Base-by-base conservation (phyloP, 2,113 vertebrate species). In the Cygnus buccinator region DNA sequence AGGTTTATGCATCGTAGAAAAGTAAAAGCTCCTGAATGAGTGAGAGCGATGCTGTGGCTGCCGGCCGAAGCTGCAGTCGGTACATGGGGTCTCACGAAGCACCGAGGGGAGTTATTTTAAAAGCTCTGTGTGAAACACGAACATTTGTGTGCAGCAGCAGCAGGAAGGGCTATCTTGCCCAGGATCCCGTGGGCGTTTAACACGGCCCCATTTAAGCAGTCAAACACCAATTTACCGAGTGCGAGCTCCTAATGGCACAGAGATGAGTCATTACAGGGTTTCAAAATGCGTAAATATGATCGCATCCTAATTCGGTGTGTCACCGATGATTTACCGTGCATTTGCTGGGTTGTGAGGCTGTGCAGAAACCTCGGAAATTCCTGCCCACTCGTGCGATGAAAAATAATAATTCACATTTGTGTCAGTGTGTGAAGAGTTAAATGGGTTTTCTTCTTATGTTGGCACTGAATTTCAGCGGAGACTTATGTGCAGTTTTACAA, bases 251-350 rank as follows among this genome's bases (percentile, higher is more conserved):
- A 82, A 76, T 68, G 87, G 98, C 97, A 89, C 90, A 94, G 74
- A 81, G 96, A 92, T 98, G 98, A 99, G 92, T 98, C 98, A 98
- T 97, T 93, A 75, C 33, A n/a, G 91, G 94, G 74, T 98, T 98
- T 98, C 98, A 97, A 97, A 98, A 98, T 97, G 97, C 97, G 96
- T 98, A 95, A 97, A 97, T 95, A 93, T 50, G 98, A 98, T 97
- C 97, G 87, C 95, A 97, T 98, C 96, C 97, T 97, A 97, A 97
- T 94, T 96, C 58, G 57, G 92, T 75, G 94, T 92, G 97, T 91
- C 92, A 91, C 89, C 44, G 0, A 16, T 6, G 39, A 78, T 68
- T 92, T 74, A 14, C 93, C 84, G 79, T 58, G 71, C 52, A 39
- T 65, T 96, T 62, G 65, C 0, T 16, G 67, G 84, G 84, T 92